A percentile compares a stretch with the other conserved stretches of the same genome.
phyloP scores from a whole-genome alignment of 2,113 vertebrate genomes.

The Antechinus stuartii region DNA sequence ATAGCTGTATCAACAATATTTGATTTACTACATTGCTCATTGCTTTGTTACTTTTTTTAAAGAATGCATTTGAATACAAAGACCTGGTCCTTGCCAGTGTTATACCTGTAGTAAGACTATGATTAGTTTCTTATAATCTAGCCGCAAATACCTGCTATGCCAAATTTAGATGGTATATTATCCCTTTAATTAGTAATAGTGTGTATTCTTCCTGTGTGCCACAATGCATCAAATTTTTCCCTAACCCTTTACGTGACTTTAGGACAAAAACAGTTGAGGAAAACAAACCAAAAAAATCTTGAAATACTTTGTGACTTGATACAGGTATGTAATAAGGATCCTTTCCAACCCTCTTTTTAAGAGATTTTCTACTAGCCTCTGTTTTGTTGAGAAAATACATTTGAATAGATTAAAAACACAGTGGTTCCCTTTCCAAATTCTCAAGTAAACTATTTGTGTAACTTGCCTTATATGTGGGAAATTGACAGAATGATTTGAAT shows the following conservation, averaged over 20 bases:
- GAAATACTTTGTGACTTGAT: not conserved
- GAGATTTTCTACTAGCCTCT: not conserved
- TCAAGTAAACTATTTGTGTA: not conserved
- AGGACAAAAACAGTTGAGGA: not conserved
- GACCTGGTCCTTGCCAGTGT: conserved; percentile 16
- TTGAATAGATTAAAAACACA: not conserved
- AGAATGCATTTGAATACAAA: conserved; percentile 15
- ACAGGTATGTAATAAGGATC: not conserved
- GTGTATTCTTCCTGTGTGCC: not conserved
- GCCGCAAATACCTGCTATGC: conserved; percentile 34
- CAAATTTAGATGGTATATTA: not conserved
- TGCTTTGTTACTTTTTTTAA: conserved; percentile 41
- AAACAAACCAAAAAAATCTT: not conserved
- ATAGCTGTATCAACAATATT: conserved; percentile 5
- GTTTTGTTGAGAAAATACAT: not conserved
- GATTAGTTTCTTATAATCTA: conserved; percentile 40
- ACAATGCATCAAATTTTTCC: conserved; percentile 47
- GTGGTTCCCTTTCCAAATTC: not conserved
- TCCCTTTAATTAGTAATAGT: conserved; percentile 39
- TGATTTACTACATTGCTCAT: not conserved
- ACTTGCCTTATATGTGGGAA: not conserved
- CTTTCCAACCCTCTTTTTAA: not conserved
- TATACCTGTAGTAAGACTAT: not conserved
- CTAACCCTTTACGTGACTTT: not conserved
- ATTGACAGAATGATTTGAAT: not conserved